Evolutionary conservation across 2,113 vertebrate genomes (phyloP).

Genomic region (Patagioenas fasciata): DNA sequence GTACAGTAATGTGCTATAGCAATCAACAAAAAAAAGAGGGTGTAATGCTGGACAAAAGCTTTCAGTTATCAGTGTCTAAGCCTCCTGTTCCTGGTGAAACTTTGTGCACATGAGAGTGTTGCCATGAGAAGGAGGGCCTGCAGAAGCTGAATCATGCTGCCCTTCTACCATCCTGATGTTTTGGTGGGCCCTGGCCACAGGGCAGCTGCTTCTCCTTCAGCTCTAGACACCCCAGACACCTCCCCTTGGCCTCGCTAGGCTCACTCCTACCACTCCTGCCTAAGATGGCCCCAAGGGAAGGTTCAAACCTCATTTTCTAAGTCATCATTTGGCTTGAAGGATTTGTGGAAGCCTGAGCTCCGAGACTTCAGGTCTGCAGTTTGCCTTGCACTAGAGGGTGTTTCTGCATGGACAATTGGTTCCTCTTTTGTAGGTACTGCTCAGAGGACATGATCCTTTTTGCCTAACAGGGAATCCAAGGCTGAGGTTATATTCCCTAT

Average conservation of each 20-base stretch:
- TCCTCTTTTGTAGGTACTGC: background rate
- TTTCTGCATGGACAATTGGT: background rate
- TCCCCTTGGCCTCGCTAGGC: background rate
- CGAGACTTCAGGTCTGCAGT: background rate
- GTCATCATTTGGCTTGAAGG: background rate
- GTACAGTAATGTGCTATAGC: background rate
- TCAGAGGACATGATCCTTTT: background rate
- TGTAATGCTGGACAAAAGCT: background rate
- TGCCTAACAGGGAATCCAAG: background rate
- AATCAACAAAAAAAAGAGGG: background rate
- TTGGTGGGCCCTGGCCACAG: background rate
- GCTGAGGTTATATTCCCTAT: background rate
- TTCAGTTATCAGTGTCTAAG: background rate
- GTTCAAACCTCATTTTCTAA: background rate
- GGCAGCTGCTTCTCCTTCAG: background rate
- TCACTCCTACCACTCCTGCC: background rate
- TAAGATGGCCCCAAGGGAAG: background rate
- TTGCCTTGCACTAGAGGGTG: background rate
- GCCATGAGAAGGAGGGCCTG: background rate
- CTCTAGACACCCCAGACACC: rapidly evolving
- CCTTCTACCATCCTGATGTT: background rate
- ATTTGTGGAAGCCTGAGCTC: background rate
- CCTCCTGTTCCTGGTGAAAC: background rate
- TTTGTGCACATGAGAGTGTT: background rate
- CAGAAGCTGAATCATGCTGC: background rate